A percentile compares a stretch with the other conserved stretches of the same genome.
phyloP scores from a whole-genome alignment of 1,140 invertebrate genomes.

The Parasteatoda tepidariorum region DNA sequence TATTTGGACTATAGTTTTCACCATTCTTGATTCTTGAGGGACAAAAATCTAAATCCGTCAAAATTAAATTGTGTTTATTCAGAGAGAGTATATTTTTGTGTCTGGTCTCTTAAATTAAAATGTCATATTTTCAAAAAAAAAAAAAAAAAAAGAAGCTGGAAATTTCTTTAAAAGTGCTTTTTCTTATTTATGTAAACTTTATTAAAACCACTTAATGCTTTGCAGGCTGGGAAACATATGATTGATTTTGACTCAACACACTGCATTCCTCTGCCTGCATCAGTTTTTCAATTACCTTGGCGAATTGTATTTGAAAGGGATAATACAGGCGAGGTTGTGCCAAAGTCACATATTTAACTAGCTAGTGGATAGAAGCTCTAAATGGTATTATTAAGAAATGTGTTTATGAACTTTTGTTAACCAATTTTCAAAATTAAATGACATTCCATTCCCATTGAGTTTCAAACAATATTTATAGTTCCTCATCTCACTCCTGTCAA shows the following conservation, averaged over 20 bases:
- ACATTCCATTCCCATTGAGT: neutral
- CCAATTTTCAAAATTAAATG: neutral
- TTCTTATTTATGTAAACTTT: too few species aligned
- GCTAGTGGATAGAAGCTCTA: neutral
- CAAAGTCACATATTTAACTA: conserved; percentile 16
- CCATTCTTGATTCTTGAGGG: too few species aligned
- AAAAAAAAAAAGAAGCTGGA: too few species aligned
- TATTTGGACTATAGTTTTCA: too few species aligned
- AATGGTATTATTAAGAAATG: neutral
- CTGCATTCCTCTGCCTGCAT: conserved; percentile 81
- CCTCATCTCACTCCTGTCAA: too few species aligned
- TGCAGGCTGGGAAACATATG: conserved; percentile 81
- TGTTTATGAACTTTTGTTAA: neutral
- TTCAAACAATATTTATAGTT: neutral
- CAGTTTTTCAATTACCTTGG: conserved; percentile 78
- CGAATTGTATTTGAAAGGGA: conserved; percentile 51
- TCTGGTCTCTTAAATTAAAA: too few species aligned
- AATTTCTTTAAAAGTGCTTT: too few species aligned
- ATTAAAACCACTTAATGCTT: too few species aligned
- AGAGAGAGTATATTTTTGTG: too few species aligned
- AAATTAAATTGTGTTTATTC: too few species aligned
- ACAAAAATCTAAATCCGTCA: too few species aligned
- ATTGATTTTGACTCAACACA: conserved; percentile 87
- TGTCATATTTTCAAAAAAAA: too few species aligned
- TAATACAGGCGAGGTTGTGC: neutral